Evolutionary conservation across 2,888 invertebrate species (phyloP).

Genomic region (Drosophila antonietae): DNA sequence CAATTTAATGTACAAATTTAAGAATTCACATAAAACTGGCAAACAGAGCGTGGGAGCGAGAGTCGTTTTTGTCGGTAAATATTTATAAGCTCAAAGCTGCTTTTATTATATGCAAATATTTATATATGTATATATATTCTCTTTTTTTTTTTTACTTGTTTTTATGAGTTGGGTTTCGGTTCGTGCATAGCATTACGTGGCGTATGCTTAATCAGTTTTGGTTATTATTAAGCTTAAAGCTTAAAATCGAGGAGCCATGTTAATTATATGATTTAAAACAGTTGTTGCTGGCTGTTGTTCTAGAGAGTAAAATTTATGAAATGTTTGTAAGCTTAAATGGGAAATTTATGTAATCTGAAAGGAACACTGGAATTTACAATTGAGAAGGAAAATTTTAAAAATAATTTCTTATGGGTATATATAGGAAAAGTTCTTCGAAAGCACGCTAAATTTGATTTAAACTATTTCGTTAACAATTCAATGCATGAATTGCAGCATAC

Average conservation of each 20-base stretch:
- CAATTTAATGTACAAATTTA: slow-evolving; percentile 63
- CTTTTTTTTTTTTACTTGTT: background rate
- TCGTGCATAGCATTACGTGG: slow-evolving; percentile 20
- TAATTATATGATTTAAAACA: background rate
- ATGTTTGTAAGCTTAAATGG: background rate
- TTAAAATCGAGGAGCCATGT: background rate
- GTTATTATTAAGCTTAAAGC: slow-evolving; percentile 7
- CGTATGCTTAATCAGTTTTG: slow-evolving; percentile 50
- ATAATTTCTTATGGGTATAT: background rate
- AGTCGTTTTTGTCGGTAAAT: slow-evolving; percentile 41
- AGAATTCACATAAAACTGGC: slow-evolving; percentile 54
- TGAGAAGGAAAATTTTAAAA: background rate
- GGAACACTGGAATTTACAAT: background rate
- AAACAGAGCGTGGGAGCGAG: background rate
- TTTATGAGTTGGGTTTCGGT: slow-evolving; percentile 11
- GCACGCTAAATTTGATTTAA: too few species aligned
- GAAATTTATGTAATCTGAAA: background rate
- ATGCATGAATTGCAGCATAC: background rate
- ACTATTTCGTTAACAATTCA: background rate
- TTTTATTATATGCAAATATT: slow-evolving; percentile 22
- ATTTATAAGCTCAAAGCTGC: slow-evolving; percentile 51
- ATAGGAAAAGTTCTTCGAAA: too few species aligned
- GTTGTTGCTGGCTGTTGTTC: background rate
- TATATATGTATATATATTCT: background rate
- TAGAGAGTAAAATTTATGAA: background rate